Evolutionary conservation across 37 sponge, comb jelly and placozoan species (phyloP), one percentile per base, ranked within the genome.

Genomic region (Petrosia ficiformis): DNA sequence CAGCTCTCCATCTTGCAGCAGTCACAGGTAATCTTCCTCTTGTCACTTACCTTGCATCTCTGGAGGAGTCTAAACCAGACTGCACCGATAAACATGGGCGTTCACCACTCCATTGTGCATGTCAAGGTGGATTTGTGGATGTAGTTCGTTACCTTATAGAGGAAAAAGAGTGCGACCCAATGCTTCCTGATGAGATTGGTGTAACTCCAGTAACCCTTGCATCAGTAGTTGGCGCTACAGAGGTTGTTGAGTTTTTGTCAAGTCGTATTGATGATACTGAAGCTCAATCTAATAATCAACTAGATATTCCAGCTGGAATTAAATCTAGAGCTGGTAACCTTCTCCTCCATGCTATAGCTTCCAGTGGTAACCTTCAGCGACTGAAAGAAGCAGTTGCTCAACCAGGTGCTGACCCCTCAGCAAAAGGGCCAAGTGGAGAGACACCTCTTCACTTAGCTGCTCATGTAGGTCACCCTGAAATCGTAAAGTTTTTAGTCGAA

Each of bases 51-150:
- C 44, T 70, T 2, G 2, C 25, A 3, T 14, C 30, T 2, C 43
- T 42, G 2, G 26, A 35, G 24, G 8, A 24, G 22, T 25, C n/a
- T 36, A n/a, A 70, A n/a, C 42, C 71, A 42, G 35, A 70, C 3
- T 3, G 25, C 29, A 29, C 40, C 2, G 82, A 88, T 52, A 64
- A 39, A 39, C 67, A 88, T 41, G 65, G 66, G 0, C 65, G 69
- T n/a, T 66, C 73, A 28, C 87, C 94, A 3, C 78, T 94, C 22
- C 94, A 94, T 64, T 63, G 68, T 48, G 90, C 90, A 4, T 82
- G 84, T 41, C 72, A 74, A 25, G 79, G 86, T 40, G 80, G 87
- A 4, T 72, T 84, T 26, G 0, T 77, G 34, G 79, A 94, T 3
- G 69, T 83, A 0, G 81, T 80, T 14, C 77, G 70, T 70, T 56